phyloP scores from a whole-genome alignment of 1,140 invertebrate species.

The Pararge aegeria region DNA sequence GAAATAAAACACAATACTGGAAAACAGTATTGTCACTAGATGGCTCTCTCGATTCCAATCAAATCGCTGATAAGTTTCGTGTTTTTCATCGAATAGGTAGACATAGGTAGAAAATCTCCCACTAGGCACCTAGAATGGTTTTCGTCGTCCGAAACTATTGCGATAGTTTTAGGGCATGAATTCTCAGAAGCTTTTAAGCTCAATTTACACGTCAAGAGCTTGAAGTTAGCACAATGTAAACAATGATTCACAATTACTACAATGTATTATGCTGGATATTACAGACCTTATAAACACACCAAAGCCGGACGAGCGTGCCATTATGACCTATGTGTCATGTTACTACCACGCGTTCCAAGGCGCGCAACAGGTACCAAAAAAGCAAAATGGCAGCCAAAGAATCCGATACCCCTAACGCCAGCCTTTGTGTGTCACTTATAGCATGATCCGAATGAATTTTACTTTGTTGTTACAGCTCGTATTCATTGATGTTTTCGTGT shows the following conservation, averaged over 20 bases:
- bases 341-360: slow-evolving; percentile 99
- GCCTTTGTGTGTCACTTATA: slow-evolving; percentile 73
- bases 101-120: too few relatives aligned
- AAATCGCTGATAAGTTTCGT: too few relatives aligned
- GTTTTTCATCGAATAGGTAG: too few relatives aligned
- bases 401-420: slow-evolving; percentile 60
- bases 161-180: not conserved
- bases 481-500: slow-evolving; percentile 1
- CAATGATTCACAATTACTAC: slow-evolving; percentile 28
- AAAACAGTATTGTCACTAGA: too few relatives aligned
- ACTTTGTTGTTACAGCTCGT: not conserved
- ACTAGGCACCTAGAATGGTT: too few relatives aligned
- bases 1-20: too few relatives aligned
- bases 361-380: slow-evolving; percentile 92
- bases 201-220: not conserved
- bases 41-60: too few relatives aligned
- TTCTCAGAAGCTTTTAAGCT: not conserved
- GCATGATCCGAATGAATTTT: slow-evolving; percentile 44
- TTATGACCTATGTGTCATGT: slow-evolving; percentile 99
- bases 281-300: slow-evolving; percentile 98
- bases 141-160: not conserved
- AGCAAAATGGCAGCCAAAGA: slow-evolving; percentile 45
- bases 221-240: slow-evolving; percentile 19
- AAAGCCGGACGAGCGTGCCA: slow-evolving; percentile 98
- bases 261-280: slow-evolving; percentile 64